Percentiles rank a stretch among this genome's conserved stretches.
phyloP scores from a whole-genome alignment of 2,888 invertebrate species.

The Sisyra nigra region DNA sequence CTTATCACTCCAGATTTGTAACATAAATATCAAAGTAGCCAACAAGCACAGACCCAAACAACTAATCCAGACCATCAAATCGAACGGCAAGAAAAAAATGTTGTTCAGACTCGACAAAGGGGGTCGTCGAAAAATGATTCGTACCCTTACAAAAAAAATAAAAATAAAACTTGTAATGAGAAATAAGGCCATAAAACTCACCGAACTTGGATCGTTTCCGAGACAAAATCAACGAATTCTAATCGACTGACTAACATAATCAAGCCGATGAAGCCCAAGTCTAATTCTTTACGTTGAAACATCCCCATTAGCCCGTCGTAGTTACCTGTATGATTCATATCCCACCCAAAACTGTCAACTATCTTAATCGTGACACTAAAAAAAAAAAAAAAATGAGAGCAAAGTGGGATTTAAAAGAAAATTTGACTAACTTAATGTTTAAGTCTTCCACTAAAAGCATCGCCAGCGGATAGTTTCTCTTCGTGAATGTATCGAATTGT shows the following conservation, averaged over 20 bases:
- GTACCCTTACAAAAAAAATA: constrained; percentile 24
- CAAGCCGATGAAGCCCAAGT: constrained; percentile 33
- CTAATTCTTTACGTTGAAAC: constrained; percentile 35
- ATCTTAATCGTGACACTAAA: too few relatives aligned
- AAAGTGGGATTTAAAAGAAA: background rate
- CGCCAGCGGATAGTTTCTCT: constrained; percentile 26
- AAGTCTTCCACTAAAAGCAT: constrained; percentile 23
- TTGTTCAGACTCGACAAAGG: constrained; percentile 40
- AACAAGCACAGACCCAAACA: constrained; percentile 11
- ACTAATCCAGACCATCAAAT: constrained; percentile 36
- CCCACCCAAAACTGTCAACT: constrained; percentile 34
- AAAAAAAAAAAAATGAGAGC: too few relatives aligned
- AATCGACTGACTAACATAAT: too few relatives aligned
- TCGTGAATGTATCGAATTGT: constrained; percentile 29
- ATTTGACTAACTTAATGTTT: constrained; percentile 24
- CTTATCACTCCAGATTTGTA: background rate
- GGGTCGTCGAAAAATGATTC: constrained; percentile 44
- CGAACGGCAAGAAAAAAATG: constrained; percentile 42
- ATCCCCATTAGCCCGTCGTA: constrained; percentile 38
- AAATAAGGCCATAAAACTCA: constrained; percentile 11
- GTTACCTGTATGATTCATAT: constrained; percentile 36
- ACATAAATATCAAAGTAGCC: background rate
- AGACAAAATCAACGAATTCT: constrained; percentile 35
- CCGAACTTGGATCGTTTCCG: constrained; percentile 33
- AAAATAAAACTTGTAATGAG: too few relatives aligned